A percentile compares a stretch with the other conserved stretches of the same genome.
These are phyloP conservation scores for Catharus fuscescens DNA, from an alignment of 2,113 vertebrate genomes.

Conservation along the genomic window DNA sequence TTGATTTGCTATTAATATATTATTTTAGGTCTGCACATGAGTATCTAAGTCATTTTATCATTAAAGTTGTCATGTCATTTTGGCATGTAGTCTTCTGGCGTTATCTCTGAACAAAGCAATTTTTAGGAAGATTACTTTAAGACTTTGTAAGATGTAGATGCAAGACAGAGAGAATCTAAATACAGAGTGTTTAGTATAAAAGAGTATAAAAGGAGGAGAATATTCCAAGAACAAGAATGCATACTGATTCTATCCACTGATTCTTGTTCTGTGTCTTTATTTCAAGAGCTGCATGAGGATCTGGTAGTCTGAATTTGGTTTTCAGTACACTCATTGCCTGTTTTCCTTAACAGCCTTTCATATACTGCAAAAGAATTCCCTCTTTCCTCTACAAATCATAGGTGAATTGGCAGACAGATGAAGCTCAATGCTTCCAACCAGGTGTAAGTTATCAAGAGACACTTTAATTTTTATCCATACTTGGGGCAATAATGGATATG, in stretches of 20 bases:
- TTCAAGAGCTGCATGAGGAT: not conserved
- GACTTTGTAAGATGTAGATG: not conserved
- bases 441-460: not conserved
- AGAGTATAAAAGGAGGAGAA: not conserved
- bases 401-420: not conserved
- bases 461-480: not conserved
- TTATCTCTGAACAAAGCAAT: not conserved
- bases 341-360: not conserved
- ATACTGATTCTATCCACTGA: not conserved
- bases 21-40: not conserved
- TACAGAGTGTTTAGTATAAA: not conserved
- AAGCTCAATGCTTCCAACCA: not conserved
- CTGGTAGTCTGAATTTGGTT: not conserved
- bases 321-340: not conserved
- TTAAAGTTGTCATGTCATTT: not conserved
- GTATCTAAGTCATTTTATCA: not conserved
- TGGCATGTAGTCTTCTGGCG: not conserved
- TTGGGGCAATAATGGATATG: not conserved
- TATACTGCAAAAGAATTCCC: not conserved
- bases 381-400: not conserved
- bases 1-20: not conserved
- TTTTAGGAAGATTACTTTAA: not conserved
- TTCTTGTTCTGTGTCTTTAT: not conserved
- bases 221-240: not conserved
- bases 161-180: not conserved